A percentile compares a stretch with the other conserved stretches of the same genome.
These are phyloP conservation scores for Hyles lineata DNA, from an alignment of 2,888 invertebrate species.

Conservation along the genomic window DNA sequence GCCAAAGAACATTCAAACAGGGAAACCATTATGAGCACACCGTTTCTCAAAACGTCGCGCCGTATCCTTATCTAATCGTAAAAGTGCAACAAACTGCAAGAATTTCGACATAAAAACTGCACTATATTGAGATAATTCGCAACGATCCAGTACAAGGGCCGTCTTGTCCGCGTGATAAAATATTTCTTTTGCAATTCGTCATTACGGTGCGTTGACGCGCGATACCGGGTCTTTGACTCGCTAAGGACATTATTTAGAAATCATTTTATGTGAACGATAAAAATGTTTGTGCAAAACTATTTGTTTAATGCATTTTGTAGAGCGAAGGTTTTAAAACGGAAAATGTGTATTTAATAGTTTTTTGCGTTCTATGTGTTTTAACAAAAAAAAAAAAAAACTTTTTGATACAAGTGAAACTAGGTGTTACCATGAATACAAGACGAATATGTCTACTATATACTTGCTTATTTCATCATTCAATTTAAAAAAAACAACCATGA, in stretches of 20 bases:
- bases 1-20: background rate
- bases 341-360: no score
- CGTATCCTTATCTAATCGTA: conserved; percentile 8
- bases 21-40: background rate
- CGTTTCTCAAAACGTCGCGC: background rate
- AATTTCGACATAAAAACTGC: conserved; percentile 23
- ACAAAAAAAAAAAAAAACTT: no score
- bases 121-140: conserved; percentile 24
- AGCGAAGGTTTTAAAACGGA: no score
- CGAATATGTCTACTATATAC: no score
- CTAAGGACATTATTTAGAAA: background rate
- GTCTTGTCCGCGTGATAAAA: background rate
- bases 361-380: no score
- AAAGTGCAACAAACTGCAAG: conserved; percentile 22
- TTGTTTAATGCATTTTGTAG: background rate
- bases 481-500: no score
- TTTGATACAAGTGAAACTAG: no score
- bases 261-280: background rate
- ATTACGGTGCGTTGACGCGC: background rate
- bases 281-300: background rate
- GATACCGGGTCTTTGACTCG: conserved; percentile 19
- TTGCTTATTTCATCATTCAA: no score
- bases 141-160: conserved; percentile 8
- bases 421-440: no score
- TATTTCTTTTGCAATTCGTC: conserved; percentile 24